Base-by-base conservation (phyloP, 2,113 vertebrate genomes). In the Sylvietta virens region DNA sequence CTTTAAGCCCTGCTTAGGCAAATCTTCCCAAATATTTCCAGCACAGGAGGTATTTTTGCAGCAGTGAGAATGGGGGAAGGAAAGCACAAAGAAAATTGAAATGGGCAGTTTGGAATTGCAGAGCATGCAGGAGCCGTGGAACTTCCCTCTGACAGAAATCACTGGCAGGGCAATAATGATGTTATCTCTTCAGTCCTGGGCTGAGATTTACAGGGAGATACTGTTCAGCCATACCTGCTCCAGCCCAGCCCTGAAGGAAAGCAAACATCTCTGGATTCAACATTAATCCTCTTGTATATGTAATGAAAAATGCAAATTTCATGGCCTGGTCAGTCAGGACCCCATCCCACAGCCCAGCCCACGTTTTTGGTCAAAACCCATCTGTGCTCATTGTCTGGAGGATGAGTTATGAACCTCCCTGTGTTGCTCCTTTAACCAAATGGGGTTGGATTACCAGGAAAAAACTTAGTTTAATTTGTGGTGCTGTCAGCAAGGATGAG, bases 111-210 rank as follows among this genome's bases (percentile, higher is more conserved):
- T 65, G 64, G 50, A 67, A 39, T 2, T 57, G 62, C 45, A 81
- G 78, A 54, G 8, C 7, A 4, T 2, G 7, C 28, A 28, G 13
- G 18, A 80, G 26, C 67, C 33, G 4, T 2, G 2, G 16, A 50
- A 20, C 1, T 58, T 8, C 11, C 51, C 77, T 23, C 21, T 3
- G 8, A n/a, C 10, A 56, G 47, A n/a, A 71, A 45, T 3, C 45
- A 28, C 1, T 7, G 9, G 27, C 85, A 64, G 54, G 6, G 6
- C 61, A 51, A 10, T 6, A 19, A 48, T 17, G 0, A 2, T 2
- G 16, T 27, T 11, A 28, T 3, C 16, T 6, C 4, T 18, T 33
- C 53, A 60, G 9, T 15, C 39, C 65, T 33, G 2, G 31, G 13
- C 4, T 74, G 78, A 60, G 35, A 26, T 84, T 69, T 61, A 65